These are phyloP conservation scores for Peromyscus maniculatus DNA, from an alignment of 2,113 vertebrate genomes.

Conservation along the genomic window DNA sequence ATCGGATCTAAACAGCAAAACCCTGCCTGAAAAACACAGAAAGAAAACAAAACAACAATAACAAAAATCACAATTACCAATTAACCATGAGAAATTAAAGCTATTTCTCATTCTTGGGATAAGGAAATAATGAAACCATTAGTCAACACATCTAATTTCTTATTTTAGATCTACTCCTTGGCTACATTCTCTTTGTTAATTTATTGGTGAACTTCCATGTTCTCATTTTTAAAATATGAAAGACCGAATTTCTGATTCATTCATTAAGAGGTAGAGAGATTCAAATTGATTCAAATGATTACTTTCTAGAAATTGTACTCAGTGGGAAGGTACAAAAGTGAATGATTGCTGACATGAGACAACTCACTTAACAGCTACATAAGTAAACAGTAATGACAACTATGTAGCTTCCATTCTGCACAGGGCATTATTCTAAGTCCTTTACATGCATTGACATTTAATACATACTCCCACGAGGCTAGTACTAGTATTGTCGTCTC, in stretches of 20 bases:
- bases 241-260: neutral
- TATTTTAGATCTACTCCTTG: neutral
- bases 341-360: neutral
- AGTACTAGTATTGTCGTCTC: neutral
- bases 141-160: neutral
- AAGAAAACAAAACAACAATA: neutral
- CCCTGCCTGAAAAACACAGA: neutral
- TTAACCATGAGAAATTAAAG: neutral
- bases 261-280: neutral
- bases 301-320: neutral
- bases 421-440: neutral
- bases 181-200: neutral
- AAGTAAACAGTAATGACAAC: neutral
- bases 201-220: neutral
- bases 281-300: neutral
- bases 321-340: neutral
- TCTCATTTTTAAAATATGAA: constrained; percentile 45
- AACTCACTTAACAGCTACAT: neutral
- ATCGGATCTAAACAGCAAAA: neutral
- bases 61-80: neutral
- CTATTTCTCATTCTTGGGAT: neutral
- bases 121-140: neutral
- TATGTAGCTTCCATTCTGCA: neutral
- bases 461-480: neutral
- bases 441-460: neutral